Conservation (phyloP, 2,113 vertebrate species). For the Hylia prasina region DNA sequence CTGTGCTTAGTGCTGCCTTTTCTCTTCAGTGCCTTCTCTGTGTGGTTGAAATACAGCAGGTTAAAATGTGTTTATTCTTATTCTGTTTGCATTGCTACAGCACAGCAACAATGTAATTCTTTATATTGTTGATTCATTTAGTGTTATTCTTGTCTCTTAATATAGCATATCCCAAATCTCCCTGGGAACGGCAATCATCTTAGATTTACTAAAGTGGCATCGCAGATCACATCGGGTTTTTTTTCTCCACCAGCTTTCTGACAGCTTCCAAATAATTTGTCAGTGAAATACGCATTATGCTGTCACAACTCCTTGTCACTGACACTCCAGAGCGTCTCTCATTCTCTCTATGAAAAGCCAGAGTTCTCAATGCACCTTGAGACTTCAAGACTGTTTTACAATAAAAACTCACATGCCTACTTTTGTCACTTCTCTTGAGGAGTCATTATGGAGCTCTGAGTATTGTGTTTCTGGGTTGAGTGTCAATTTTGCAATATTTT, state of each 20-base stretch:
- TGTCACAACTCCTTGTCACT: not conserved
- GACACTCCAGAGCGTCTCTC: not conserved
- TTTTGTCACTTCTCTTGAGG: not conserved
- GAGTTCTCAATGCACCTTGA: not conserved
- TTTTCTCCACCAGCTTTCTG: not conserved
- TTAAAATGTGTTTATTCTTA: not conserved
- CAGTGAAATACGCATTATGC: not conserved
- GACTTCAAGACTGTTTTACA: not conserved
- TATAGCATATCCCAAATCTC: not conserved
- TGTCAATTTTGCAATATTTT: not conserved
- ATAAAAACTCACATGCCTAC: not conserved
- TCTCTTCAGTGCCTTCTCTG: not conserved
- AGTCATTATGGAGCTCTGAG: not conserved
- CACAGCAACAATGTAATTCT: not conserved
- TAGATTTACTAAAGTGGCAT: not conserved
- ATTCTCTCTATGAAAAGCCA: not conserved
- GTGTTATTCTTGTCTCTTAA: not conserved
- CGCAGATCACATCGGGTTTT: not conserved
- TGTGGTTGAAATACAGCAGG: not conserved
- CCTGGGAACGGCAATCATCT: not conserved
- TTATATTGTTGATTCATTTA: not conserved
- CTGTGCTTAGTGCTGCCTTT: not conserved
- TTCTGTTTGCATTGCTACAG: not conserved
- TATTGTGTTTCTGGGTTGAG: not conserved
- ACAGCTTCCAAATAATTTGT: not conserved